phyloP scores from a whole-genome alignment of 2,888 invertebrate species.

The Scaptomyza parva region DNA sequence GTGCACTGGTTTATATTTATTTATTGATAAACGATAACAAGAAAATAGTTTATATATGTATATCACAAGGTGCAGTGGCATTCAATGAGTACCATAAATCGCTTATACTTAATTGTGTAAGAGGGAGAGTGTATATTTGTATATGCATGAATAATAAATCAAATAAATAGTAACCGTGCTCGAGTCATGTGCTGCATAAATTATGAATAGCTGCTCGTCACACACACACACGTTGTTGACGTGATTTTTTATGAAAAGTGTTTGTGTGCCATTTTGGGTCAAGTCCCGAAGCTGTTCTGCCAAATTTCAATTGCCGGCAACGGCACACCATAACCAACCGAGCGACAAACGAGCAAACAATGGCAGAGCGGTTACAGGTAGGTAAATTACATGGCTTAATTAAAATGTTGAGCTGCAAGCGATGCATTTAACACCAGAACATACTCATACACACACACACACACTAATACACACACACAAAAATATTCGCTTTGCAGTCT shows the following conservation, averaged over 20 bases:
- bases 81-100: conserved; percentile 19
- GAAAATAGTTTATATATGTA: conserved; percentile 18
- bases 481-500: conserved; percentile 17
- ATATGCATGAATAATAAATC: conserved; percentile 28
- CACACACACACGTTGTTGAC: conserved; percentile 6
- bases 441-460: neutral
- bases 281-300: conserved; percentile 13
- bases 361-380: conserved; percentile 13
- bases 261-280: conserved; percentile 18
- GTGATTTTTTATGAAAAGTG: neutral
- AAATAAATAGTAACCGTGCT: conserved; percentile 26
- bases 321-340: conserved; percentile 4
- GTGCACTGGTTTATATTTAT: conserved; percentile 12
- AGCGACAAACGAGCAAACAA: conserved; percentile 49
- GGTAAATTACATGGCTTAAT: conserved; percentile 62
- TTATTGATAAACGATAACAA: conserved; percentile 20
- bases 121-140: neutral
- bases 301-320: conserved; percentile 17
- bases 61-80: conserved; percentile 40
- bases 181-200: conserved; percentile 57
- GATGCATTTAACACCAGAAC: conserved; percentile 48
- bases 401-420: conserved; percentile 58
- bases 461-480: neutral
- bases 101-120: conserved; percentile 6
- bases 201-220: conserved; percentile 33